Evolutionary conservation across 1,140 invertebrate genomes (phyloP), one percentile per base, ranked within the genome.

Genomic region (Halesus radiatus): DNA sequence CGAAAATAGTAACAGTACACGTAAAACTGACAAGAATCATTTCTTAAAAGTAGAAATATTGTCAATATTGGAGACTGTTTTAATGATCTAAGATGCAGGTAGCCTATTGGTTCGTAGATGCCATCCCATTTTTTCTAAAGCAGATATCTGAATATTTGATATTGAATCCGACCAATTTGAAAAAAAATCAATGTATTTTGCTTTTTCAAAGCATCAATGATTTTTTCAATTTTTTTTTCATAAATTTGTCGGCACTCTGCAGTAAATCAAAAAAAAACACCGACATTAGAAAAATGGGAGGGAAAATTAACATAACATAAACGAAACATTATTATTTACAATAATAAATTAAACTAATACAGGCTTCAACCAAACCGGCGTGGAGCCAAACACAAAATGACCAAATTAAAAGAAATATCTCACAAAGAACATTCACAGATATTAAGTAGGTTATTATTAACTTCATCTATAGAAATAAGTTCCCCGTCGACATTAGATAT

Each of bases 271-370:
- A 45, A 45, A 10, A 10, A 23, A 60, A 60, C 56, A 60, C 16
- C 50, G n/a, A 75, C n/a, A 58, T 75, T 23, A 75, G 26, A 75
- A 73, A 75, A 52, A 75, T 54, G n/a, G 54, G 50, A 75, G 70
- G 32, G n/a, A 6, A n/a, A 20, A 75, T 75, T 29, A 75, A 75
- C 52, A 56, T 29, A 75, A 75, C 52, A 56, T 54, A 18, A 75
- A 75, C 29, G n/a, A 70, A 78, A 29, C 62, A 52, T 66, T 52
- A 66, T 45, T 64, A 77, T 77, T 64, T 77, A 77, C 60, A 77
- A 77, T 66, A 64, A 64, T 77, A 77, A 77, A 77, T 45, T 37
- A 37, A 26, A 76, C 52, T 56, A 76, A 5, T 23, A 60, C 58
- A 29, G 32, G 23, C 62, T 29, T 26, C 29, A 26, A 16, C 54